Conservation (phyloP, 35 echinoderm and acorn worm species). For the Nesometra sesokonis region DNA sequence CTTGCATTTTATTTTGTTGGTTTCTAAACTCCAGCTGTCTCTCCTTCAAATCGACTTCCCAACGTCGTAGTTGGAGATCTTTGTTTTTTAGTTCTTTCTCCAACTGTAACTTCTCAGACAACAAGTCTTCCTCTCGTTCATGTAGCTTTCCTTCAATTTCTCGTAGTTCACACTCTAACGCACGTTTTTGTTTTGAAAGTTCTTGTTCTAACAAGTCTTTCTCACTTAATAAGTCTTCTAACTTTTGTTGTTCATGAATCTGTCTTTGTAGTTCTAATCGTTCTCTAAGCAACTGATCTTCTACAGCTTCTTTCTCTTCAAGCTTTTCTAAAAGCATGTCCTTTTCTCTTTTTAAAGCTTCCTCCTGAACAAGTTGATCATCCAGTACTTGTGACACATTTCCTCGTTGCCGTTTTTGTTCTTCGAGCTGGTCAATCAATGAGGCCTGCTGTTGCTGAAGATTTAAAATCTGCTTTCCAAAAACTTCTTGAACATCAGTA, state of each 20-base stretch:
- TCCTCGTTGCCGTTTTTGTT: conserved; percentile 26
- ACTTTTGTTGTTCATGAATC: conserved; percentile 53
- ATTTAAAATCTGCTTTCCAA: conserved; percentile 48
- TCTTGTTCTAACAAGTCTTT: conserved; percentile 93
- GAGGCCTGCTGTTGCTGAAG: conserved; percentile 39
- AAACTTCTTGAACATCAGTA: conserved; percentile 58
- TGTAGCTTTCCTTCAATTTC: conserved; percentile 73
- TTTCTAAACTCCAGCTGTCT: conserved; percentile 68
- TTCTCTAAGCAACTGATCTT: conserved; percentile 57
- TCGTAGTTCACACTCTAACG: conserved; percentile 61
- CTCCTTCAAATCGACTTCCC: conserved; percentile 70
- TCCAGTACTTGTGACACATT: conserved; percentile 44
- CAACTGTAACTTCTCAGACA: conserved; percentile 63
- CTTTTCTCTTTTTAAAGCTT: conserved; percentile 55
- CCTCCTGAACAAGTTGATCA: conserved; percentile 49
- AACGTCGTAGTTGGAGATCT: conserved; percentile 53
- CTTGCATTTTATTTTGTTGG: conserved; percentile 51
- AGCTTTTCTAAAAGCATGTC: conserved; percentile 72
- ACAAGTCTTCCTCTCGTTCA: conserved; percentile 52
- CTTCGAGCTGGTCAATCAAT: conserved; percentile 38
- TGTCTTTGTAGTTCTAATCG: conserved; percentile 57
- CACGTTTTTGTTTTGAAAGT: conserved; percentile 68
- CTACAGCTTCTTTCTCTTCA: conserved; percentile 66
- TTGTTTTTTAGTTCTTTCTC: conserved; percentile 76
- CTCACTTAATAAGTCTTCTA: conserved; percentile 72